A percentile compares a stretch with the other conserved stretches of the same genome.
These are phyloP conservation scores for Spondyliosoma cantharus DNA, from an alignment of 2,797 vertebrate genomes.

Conservation along the genomic window DNA sequence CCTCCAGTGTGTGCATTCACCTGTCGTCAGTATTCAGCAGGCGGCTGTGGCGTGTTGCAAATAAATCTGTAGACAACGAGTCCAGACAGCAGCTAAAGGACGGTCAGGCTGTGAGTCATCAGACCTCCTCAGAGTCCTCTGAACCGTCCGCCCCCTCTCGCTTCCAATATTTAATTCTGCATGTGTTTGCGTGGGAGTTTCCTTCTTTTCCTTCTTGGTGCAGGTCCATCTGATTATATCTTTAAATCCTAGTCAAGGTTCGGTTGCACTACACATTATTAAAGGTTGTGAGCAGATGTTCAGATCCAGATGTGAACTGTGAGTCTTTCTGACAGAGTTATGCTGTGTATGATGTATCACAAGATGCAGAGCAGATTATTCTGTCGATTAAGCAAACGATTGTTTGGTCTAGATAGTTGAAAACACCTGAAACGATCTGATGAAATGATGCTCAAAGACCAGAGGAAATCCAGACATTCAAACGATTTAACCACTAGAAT, in stretches of 20 bases:
- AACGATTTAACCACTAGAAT: no score
- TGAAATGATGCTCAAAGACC: no score
- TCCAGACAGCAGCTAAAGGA: conserved; percentile 1
- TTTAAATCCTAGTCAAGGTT: not conserved
- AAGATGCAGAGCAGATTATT: not conserved
- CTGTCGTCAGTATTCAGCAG: not conserved
- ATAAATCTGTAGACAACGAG: not conserved
- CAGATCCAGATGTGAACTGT: not conserved
- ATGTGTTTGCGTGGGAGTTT: not conserved
- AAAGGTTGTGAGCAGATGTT: not conserved
- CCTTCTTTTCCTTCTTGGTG: not conserved
- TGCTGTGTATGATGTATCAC: not conserved
- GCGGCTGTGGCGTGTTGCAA: not conserved
- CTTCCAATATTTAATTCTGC: not conserved
- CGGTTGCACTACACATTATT: conserved; percentile 24
- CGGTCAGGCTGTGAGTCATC: conserved; percentile 14
- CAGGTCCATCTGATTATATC: not conserved
- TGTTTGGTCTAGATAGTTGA: not conserved
- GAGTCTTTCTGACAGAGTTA: not conserved
- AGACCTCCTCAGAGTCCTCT: conserved; percentile 7
- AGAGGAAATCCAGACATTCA: no score
- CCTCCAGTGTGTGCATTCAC: not conserved
- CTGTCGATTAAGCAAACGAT: not conserved
- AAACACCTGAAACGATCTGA: not conserved
- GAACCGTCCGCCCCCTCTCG: not conserved